Evolutionary conservation across 2,888 invertebrate species (phyloP), one percentile per base, ranked within the genome.

Genomic region (Eledona agricola): DNA sequence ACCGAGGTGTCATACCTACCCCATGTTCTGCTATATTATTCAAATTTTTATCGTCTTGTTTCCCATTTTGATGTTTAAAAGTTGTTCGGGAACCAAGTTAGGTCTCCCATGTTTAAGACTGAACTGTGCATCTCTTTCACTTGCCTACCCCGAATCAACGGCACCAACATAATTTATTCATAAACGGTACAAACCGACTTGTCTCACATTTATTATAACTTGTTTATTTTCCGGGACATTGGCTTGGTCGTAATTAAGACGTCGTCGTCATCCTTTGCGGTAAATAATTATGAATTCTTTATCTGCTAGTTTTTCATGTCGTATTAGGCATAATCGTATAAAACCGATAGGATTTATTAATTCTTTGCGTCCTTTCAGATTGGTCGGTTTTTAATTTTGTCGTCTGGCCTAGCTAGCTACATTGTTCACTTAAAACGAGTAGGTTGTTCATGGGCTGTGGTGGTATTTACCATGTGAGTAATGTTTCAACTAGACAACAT

Each of bases 111-210:
- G n/a, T n/a, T n/a, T n/a, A n/a, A n/a, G n/a, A n/a, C n/a, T n/a
- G n/a, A n/a, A n/a, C n/a, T n/a, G n/a, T n/a, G n/a, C n/a, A n/a
- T n/a, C n/a, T n/a, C n/a, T n/a, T n/a, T n/a, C n/a, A n/a, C n/a
- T n/a, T n/a, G n/a, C n/a, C n/a, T 6, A 20, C 10, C 15, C 4
- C 31, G 10, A 9, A 12, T 25, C 23, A 38, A 23, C 16, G n/a
- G 25, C 4, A n/a, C 17, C 34, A n/a, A 25, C 22, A 45, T 45
- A 45, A 45, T 45, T 45, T 45, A 45, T 45, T 45, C 45, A 45
- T 45, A 45, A 45, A 45, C 45, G 45, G 45, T 45, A 45, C 45
- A 45, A 45, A 45, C 45, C 34, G 45, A 45, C 23, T 45, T 45
- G 45, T 45, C 45, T 45, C 45, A 45, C 45, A 45, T 45, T 45